These are phyloP conservation scores for Heliconius charithonia DNA, from an alignment of 2,888 invertebrate species.

Conservation along the genomic window DNA sequence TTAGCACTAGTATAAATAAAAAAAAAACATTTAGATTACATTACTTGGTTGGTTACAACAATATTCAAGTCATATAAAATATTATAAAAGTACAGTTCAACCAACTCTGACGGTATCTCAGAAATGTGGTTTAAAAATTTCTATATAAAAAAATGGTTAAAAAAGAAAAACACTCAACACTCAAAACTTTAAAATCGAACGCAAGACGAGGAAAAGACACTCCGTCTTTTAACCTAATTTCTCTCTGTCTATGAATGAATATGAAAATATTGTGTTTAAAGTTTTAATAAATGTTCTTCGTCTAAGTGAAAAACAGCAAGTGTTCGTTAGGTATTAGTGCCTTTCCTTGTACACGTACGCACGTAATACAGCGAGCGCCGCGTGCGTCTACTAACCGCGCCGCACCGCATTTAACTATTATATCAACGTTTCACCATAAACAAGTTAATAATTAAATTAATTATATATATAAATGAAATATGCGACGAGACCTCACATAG, in stretches of 20 bases:
- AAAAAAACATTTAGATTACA: not conserved
- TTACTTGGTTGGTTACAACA: too few species aligned
- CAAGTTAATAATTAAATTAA: too few species aligned
- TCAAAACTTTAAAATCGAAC: too few species aligned
- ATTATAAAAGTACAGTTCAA: not conserved
- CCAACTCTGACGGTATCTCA: not conserved
- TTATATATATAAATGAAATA: too few species aligned
- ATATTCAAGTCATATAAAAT: too few species aligned
- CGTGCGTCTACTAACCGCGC: not conserved
- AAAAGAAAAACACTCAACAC: too few species aligned
- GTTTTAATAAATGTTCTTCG: not conserved
- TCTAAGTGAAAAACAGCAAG: not conserved
- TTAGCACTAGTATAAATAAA: not conserved
- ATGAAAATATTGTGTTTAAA: too few species aligned
- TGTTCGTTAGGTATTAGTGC: conserved; percentile 18
- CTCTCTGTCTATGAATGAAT: too few species aligned
- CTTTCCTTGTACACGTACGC: conserved; percentile 29
- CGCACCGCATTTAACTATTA: not conserved
- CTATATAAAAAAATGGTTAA: too few species aligned
- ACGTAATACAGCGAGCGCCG: not conserved
- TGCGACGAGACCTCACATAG: too few species aligned
- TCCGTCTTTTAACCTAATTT: not conserved
- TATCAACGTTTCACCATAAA: too few species aligned
- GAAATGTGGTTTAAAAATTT: not conserved
- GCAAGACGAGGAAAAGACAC: too few species aligned